Evolutionary conservation across 2,113 vertebrate species (phyloP).

Genomic region (Propithecus coquereli): DNA sequence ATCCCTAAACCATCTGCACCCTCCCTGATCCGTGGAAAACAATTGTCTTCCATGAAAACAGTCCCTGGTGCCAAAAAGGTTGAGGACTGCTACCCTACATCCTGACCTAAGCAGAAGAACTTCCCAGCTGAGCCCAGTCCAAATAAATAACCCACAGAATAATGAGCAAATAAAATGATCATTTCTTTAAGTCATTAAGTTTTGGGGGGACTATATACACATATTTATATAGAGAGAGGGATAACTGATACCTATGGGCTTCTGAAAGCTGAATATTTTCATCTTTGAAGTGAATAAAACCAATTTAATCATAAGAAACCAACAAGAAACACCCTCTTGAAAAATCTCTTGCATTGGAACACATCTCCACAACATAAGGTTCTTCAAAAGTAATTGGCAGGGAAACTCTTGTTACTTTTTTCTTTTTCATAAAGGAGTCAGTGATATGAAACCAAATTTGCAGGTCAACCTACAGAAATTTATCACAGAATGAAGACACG

Average conservation of each 20-base stretch:
- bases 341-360: neutral
- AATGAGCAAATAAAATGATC: neutral
- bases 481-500: slow-evolving; percentile 44
- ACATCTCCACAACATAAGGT: neutral
- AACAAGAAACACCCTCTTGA: neutral
- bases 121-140: neutral
- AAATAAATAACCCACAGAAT: neutral
- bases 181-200: neutral
- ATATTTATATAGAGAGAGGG: neutral
- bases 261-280: neutral
- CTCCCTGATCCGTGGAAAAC: no score
- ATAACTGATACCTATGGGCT: neutral
- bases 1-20: no score
- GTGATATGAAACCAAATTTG: slow-evolving; percentile 40
- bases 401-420: slow-evolving; percentile 16
- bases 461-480: neutral
- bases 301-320: neutral
- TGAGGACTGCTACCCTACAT: no score
- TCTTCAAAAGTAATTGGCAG: neutral
- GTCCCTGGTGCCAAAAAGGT: no score
- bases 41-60: no score
- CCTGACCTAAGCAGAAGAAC: neutral
- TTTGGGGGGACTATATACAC: neutral
- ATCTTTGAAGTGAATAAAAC: neutral
- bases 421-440: slow-evolving; percentile 53